Conservation (phyloP, 2,797 vertebrate species). For the Tamandua tetradactyla region DNA sequence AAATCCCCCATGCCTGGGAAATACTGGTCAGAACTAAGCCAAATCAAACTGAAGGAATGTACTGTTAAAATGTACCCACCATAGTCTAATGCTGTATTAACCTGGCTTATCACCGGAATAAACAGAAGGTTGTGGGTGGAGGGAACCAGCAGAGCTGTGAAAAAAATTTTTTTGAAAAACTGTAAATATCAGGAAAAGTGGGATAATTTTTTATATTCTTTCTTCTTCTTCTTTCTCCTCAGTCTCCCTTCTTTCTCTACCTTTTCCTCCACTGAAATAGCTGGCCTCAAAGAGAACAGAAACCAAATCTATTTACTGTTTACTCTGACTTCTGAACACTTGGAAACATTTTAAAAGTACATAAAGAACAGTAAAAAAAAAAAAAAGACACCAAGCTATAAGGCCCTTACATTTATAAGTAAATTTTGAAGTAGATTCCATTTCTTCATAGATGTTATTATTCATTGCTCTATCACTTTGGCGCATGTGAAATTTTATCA, state of each 20-base stretch:
- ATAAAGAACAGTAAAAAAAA: not conserved
- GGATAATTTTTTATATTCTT: not conserved
- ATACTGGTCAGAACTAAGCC: not conserved
- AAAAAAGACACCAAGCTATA: not conserved
- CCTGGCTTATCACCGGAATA: not conserved
- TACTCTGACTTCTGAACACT: not conserved
- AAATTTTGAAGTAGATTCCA: slow-evolving; percentile 16
- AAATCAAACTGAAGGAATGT: not conserved
- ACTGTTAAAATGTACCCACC: not conserved
- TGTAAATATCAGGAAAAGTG: not conserved
- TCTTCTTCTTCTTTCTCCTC: not conserved
- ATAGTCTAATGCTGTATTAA: not conserved
- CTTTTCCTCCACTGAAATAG: not conserved
- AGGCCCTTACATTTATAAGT: not conserved
- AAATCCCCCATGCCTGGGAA: not conserved
- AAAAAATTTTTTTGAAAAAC: not conserved
- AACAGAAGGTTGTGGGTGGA: not conserved
- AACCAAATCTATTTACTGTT: not conserved
- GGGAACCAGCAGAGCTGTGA: not conserved
- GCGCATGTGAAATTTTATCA: not conserved
- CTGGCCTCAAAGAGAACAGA: not conserved
- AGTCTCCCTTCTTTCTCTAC: not conserved
- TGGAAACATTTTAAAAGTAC: slow-evolving; percentile 14
- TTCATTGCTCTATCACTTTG: not conserved
- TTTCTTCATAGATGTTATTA: not conserved